These are phyloP conservation scores for Buceros bicornis DNA, from an alignment of 2,797 vertebrate genomes.

Conservation along the genomic window DNA sequence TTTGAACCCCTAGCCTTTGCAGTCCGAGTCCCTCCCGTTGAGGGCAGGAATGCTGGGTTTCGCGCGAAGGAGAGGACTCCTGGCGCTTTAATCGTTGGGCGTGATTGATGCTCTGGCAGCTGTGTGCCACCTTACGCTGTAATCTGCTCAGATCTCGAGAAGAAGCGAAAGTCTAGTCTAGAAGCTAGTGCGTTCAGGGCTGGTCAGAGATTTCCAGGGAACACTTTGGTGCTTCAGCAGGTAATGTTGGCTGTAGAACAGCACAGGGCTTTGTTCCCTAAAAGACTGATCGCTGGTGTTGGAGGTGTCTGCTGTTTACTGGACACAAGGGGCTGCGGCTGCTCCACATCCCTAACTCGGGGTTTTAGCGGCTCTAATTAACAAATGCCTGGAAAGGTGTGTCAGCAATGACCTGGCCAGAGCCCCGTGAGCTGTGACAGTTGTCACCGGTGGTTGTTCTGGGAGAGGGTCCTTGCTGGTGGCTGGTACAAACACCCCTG, in stretches of 20 bases:
- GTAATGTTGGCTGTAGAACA: neutral
- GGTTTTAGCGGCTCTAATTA: neutral
- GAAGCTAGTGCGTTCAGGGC: neutral
- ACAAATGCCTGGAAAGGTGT: accelerated
- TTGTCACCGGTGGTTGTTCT: neutral
- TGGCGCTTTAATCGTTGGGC: neutral
- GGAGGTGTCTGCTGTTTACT: neutral
- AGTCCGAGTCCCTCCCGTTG: accelerated
- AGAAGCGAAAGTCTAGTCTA: neutral
- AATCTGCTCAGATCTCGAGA: neutral
- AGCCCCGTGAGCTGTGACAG: neutral
- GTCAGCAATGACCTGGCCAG: neutral
- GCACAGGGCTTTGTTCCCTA: neutral
- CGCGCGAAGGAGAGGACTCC: neutral
- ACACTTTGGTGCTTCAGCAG: neutral
- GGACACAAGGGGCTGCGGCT: neutral
- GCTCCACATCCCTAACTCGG: neutral
- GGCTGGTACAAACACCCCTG: neutral
- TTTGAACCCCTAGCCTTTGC: neutral
- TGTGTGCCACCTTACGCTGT: accelerated
- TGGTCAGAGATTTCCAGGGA: neutral
- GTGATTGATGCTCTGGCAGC: neutral
- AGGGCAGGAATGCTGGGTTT: neutral
- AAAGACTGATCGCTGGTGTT: accelerated
- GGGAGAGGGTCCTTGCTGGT: neutral